Base-by-base conservation (phyloP, 1,140 invertebrate species). In the Varroa destructor region DNA sequence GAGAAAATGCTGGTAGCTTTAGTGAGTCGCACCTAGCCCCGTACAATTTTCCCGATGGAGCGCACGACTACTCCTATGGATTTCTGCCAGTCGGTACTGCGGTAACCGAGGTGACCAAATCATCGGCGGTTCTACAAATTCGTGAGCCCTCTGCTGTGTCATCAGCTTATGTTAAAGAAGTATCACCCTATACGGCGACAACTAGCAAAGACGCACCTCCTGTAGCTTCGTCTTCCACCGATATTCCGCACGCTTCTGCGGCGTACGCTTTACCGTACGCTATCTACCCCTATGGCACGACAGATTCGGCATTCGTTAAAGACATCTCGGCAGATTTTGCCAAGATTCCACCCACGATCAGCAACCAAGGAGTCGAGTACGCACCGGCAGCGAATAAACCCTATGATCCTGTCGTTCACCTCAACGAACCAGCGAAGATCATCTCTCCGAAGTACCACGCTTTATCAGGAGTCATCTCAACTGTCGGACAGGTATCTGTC, bases 371-470 rank as follows among this genome's bases (percentile, higher is more conserved):
- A 2, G 61, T 67, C 12, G 61, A 67, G 46, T 67, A 67, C 37
- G 61, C 61, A 12, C 61, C 61, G 1, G 61, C 40, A 14, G 61
- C 1, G 3, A 12, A 40, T 46, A 67, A 67, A 40, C 61, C 61
- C 37, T 67, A 67, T 37, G 61, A 67, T 37, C 61, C 61, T 2
- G 61, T 8, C 14, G 61, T 67, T 12, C 61, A 67, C 8, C 61
- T 67, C 61, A 67, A 67, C 61, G 61, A 67, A 40, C 61, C 61
- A 40, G 61, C 61, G 12, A 67, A 67, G 0, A 67, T 67, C 5
- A 67, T 67, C 37, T 67, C 61, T 2, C 61, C 61, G 3, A 14
- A 40, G 37, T 67, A 67, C 46, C 61, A 25, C 2, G 61, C 61
- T 2, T 46, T 67, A 12, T 67, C 61, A 12, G 61, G 61, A 40